Evolutionary conservation across 2,888 invertebrate species (phyloP).

Genomic region (Gonocerus acuteangulatus): DNA sequence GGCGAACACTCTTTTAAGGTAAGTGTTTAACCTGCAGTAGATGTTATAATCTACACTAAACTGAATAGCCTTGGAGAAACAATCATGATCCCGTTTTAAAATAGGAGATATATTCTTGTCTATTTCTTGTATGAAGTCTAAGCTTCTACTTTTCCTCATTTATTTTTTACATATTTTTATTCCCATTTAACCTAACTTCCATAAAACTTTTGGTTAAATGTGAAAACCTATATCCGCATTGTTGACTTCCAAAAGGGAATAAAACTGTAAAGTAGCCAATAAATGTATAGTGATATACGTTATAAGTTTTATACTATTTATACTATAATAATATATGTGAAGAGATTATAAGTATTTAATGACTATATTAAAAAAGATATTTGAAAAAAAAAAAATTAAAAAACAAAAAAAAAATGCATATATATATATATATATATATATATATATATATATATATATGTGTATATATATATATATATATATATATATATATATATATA

Average conservation of each 20-base stretch:
- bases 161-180: not conserved
- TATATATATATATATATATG: not conserved
- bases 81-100: conserved; percentile 3
- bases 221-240: not conserved
- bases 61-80: conserved; percentile 16
- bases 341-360: too few relatives aligned
- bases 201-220: conserved; percentile 16
- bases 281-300: conserved; percentile 9
- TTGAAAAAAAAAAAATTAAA: too few relatives aligned
- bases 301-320: conserved; percentile 1
- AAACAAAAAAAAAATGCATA: too few relatives aligned
- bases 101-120: conserved; percentile 12
- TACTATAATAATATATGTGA: not conserved
- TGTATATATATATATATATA: too few relatives aligned
- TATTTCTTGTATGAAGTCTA: conserved; percentile 3
- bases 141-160: not conserved
- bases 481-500: too few relatives aligned
- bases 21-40: conserved; percentile 4
- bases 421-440: not conserved
- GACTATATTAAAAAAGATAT: too few relatives aligned
- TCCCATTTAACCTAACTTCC: conserved; percentile 21
- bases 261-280: conserved; percentile 13
- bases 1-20: not conserved
- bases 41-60: conserved; percentile 20
- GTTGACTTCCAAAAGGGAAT: not conserved